Conservation (phyloP, 2,888 invertebrate species). For the Linnaemya tessellans region DNA sequence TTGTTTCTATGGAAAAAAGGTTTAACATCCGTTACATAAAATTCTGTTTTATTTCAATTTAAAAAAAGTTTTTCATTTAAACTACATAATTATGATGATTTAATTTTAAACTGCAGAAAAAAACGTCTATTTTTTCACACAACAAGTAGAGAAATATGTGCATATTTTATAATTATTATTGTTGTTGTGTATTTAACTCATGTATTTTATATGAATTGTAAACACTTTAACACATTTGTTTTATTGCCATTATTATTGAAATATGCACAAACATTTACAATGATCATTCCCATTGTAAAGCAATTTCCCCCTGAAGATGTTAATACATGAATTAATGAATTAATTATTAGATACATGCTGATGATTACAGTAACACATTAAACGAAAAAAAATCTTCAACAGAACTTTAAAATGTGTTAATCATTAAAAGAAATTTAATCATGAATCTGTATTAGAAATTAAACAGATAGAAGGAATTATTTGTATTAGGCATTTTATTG, state of each 20-base stretch:
- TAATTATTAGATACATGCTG: slow-evolving; percentile 19
- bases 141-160: slow-evolving; percentile 13
- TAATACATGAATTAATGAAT: slow-evolving; percentile 39
- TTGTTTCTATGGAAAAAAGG: neutral
- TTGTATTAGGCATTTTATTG: too few relatives aligned
- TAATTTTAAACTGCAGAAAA: slow-evolving; percentile 16
- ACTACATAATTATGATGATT: slow-evolving; percentile 55
- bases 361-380: slow-evolving; percentile 16
- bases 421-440: neutral
- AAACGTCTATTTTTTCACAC: neutral
- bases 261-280: slow-evolving; percentile 9
- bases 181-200: slow-evolving; percentile 1
- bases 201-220: neutral
- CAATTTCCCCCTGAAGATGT: slow-evolving; percentile 30
- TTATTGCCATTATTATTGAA: neutral
- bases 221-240: slow-evolving; percentile 47
- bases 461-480: too few relatives aligned
- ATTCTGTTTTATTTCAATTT: slow-evolving; percentile 13
- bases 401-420: neutral
- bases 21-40: slow-evolving; percentile 42
- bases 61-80: slow-evolving; percentile 10
- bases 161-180: slow-evolving; percentile 27
- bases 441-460: too few relatives aligned
- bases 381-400: neutral
- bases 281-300: neutral